Base-by-base conservation (phyloP, 2,113 vertebrate species). In the Corythornis cristatus region DNA sequence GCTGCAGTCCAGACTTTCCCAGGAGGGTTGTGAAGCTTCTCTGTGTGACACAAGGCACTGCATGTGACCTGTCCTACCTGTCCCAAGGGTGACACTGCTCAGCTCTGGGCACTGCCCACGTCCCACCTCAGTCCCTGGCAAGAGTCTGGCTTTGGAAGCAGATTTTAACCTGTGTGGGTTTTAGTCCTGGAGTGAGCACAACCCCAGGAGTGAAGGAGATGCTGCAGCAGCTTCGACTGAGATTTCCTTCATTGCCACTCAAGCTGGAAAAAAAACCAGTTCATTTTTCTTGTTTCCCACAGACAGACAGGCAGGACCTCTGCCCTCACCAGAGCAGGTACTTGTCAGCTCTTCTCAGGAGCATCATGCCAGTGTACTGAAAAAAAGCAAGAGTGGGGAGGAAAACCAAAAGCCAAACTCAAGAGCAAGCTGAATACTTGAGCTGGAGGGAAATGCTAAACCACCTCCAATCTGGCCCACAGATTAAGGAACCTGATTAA, bases 401-500 rank as follows among this genome's bases (percentile, higher is more conserved):
- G 17, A 81, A 90, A 87, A 50, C 20, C 17, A 81, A 90, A 89
- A 45, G 18, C 17, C 75, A 86, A 91, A 72, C 21, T 51, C 2
- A 8, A 65, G 40, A 8, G 40, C 79, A 77, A 77, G 31, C 35
- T 28, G 73, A 88, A 67, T 6, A 33, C 33, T 22, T 76, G 42
- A 83, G 51, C 60, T 22, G 16, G n/a, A 79, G 12, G n/a, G 56
- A 86, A 88, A 74, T 50, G 11, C 90, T 28, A 77, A 93, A 53
- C 61, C 33, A 28, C 12, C 28, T 72, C 77, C 70, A 80, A 79
- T 61, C 68, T 42, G 40, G 70, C 51, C 9, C 65, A 28, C 17
- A 75, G 88, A 89, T 94, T 90, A 93, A 68, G 72, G 75, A 37
- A 84, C 62, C 42, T 5, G 33, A 94, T 95, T 93, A 96, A 67